phyloP scores from a whole-genome alignment of 2,797 vertebrate genomes.

The Gallinago stenura region DNA sequence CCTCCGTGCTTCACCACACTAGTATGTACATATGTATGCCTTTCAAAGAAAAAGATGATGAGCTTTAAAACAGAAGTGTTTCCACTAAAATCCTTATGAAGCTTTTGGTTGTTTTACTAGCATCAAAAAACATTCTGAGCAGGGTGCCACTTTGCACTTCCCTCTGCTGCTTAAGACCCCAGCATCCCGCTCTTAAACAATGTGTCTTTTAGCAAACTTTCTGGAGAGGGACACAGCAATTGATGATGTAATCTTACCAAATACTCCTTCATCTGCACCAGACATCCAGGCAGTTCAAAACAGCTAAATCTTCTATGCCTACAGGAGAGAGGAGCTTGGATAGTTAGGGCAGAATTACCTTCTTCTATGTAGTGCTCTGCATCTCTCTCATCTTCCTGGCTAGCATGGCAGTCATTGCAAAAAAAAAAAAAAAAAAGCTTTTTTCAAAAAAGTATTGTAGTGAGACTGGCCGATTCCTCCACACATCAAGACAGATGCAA shows the following conservation, averaged over 20 bases:
- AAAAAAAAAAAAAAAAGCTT: neutral
- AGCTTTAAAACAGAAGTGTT: neutral
- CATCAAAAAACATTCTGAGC: neutral
- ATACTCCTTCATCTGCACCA: neutral
- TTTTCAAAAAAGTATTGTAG: neutral
- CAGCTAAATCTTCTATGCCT: neutral
- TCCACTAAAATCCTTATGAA: neutral
- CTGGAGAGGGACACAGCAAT: neutral
- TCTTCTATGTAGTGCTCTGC: neutral
- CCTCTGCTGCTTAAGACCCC: neutral
- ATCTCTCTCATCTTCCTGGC: neutral
- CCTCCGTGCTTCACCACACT: neutral
- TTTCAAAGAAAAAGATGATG: neutral
- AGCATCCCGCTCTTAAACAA: neutral
- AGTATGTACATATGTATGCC: rapidly evolving
- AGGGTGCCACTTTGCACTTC: neutral
- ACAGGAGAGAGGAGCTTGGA: neutral
- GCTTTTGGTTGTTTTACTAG: neutral
- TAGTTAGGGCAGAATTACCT: neutral
- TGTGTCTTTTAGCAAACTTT: neutral
- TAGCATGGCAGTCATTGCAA: neutral
- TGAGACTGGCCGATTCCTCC: neutral
- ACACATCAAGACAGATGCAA: neutral
- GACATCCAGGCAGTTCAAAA: neutral
- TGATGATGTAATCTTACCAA: neutral